Conservation (phyloP, 2,797 vertebrate species). For the Parauchenoglanis punctatus region DNA sequence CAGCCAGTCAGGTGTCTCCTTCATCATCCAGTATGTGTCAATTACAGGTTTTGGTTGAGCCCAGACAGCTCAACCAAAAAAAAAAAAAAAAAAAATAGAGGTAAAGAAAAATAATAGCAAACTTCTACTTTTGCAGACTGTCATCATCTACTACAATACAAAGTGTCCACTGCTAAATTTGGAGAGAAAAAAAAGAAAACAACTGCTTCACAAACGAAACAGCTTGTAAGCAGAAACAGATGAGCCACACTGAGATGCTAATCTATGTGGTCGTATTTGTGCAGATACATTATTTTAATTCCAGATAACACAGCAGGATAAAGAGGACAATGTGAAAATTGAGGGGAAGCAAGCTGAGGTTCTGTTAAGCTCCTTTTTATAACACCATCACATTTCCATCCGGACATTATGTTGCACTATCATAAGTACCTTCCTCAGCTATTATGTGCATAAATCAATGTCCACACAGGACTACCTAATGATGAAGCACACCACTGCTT, state of each 20-base stretch:
- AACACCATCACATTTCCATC: conserved; percentile 30
- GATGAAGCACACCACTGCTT: conserved; percentile 37
- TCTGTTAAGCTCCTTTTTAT: conserved; percentile 29
- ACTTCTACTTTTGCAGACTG: conserved; percentile 3
- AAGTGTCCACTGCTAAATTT: neutral
- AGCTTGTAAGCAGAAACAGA: conserved; percentile 14
- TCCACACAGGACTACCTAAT: conserved; percentile 31
- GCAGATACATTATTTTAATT: conserved; percentile 29
- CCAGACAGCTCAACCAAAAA: neutral
- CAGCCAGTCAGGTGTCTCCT: conserved; percentile 12
- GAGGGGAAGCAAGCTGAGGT: neutral
- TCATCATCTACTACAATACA: neutral
- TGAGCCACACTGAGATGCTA: conserved; percentile 10
- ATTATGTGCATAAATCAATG: conserved; percentile 50
- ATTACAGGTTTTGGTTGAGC: neutral
- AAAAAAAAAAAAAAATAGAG: neutral
- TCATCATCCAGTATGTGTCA: conserved; percentile 14
- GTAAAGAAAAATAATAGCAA: conserved; percentile 5
- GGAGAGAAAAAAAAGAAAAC: neutral
- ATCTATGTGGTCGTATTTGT: neutral
- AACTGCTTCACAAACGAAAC: neutral
- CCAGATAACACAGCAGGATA: conserved; percentile 11
- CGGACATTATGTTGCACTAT: conserved; percentile 20
- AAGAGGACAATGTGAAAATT: neutral
- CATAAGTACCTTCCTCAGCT: conserved; percentile 2